Conservation (phyloP, 1,140 invertebrate species). For the Phymorhynchus buccinoides region DNA sequence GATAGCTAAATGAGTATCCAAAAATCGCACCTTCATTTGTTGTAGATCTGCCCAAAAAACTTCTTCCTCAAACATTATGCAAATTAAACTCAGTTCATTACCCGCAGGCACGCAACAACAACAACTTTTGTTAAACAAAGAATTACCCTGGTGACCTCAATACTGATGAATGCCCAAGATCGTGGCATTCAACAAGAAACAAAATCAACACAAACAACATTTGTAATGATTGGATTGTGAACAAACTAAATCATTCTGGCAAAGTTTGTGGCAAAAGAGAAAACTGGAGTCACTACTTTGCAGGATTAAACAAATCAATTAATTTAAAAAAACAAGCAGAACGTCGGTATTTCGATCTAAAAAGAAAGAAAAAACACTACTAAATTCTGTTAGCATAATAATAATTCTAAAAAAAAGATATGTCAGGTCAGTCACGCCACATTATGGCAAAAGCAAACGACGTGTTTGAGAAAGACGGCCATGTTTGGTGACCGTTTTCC, state of each 20-base stretch:
- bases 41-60: not conserved
- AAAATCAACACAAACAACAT: not conserved
- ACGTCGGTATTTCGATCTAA: not conserved
- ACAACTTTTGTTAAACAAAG: no score
- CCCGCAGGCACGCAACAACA: not conserved
- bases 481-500: not conserved
- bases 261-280: slow-evolving; percentile 31
- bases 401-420: not conserved
- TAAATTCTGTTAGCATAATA: not conserved
- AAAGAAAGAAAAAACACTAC: not conserved
- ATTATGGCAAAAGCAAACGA: not conserved
- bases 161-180: not conserved
- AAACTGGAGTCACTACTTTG: not conserved
- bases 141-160: not conserved
- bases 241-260: slow-evolving; percentile 9
- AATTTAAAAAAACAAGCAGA: not conserved
- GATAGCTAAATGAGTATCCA: no score
- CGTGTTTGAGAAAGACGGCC: not conserved
- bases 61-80: not conserved
- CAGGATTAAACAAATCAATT: not conserved
- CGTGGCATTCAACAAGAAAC: not conserved
- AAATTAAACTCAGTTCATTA: not conserved
- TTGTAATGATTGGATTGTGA: not conserved
- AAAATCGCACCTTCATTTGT: no score
- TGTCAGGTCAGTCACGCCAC: not conserved